These are phyloP conservation scores for Bellardia bayeri DNA, from an alignment of 2,888 invertebrate species.

Conservation along the genomic window DNA sequence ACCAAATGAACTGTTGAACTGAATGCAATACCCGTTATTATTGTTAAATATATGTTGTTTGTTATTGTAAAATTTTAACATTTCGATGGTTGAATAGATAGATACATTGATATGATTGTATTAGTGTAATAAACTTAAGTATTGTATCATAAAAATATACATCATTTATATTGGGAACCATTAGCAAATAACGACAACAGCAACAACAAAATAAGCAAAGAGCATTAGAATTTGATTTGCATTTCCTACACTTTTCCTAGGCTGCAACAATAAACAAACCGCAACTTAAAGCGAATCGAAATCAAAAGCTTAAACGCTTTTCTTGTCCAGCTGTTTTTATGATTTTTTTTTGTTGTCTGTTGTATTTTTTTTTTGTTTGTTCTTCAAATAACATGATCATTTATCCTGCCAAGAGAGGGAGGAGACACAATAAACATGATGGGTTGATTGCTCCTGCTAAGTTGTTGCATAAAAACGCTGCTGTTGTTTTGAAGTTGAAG, in stretches of 20 bases:
- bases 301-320: slow-evolving; percentile 61
- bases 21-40: slow-evolving; percentile 20
- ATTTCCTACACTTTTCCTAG: slow-evolving; percentile 78
- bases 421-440: slow-evolving; percentile 47
- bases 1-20: too few species aligned
- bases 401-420: slow-evolving; percentile 60
- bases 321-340: slow-evolving; percentile 63
- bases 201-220: slow-evolving; percentile 70
- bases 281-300: slow-evolving; percentile 26
- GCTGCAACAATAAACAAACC: slow-evolving; percentile 28
- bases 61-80: slow-evolving; percentile 37
- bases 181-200: slow-evolving; percentile 55
- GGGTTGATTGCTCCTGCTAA: slow-evolving; percentile 57
- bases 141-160: slow-evolving; percentile 54
- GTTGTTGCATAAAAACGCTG: slow-evolving; percentile 41
- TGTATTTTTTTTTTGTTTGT: slow-evolving; percentile 18
- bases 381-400: slow-evolving; percentile 61
- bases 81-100: not conserved
- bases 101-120: slow-evolving; percentile 1
- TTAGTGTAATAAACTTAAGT: slow-evolving; percentile 9
- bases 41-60: not conserved
- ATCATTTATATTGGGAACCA: slow-evolving; percentile 65
- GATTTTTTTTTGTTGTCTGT: slow-evolving; percentile 8
- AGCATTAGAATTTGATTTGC: slow-evolving; percentile 83
- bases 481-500: slow-evolving; percentile 26